A percentile compares a stretch with the other conserved stretches of the same genome.
Conservation (phyloP, 2,888 invertebrate species). For the Agrilus biguttatus region DNA sequence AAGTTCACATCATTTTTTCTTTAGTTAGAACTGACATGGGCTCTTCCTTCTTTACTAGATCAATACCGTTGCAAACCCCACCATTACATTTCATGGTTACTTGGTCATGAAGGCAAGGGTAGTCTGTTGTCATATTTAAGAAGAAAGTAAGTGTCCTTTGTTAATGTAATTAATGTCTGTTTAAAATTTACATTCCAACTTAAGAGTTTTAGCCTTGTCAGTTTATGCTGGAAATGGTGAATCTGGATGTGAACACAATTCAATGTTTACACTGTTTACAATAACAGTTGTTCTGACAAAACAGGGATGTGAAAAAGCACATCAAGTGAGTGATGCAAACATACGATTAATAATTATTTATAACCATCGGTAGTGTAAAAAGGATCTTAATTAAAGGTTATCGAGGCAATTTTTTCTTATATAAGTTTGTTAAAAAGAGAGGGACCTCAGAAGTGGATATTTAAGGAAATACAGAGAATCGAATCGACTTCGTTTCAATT, state of each 20-base stretch:
- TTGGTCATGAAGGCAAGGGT: constrained; percentile 78
- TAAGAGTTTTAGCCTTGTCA: constrained; percentile 62
- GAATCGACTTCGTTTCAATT: constrained; percentile 62
- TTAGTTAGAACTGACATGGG: constrained; percentile 47
- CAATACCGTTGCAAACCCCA: constrained; percentile 65
- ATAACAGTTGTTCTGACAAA: constrained; percentile 63
- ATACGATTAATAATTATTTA: constrained; percentile 2
- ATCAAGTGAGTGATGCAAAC: constrained; percentile 20
- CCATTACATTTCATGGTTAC: constrained; percentile 59
- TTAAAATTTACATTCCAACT: constrained; percentile 7
- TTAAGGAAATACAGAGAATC: constrained; percentile 56
- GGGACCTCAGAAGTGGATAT: constrained; percentile 57
- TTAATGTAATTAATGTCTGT: constrained; percentile 3
- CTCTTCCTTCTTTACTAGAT: constrained; percentile 42
- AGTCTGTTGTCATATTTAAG: constrained; percentile 66
- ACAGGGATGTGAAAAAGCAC: constrained; percentile 52
- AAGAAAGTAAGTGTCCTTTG: constrained; percentile 40
- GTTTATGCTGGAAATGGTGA: constrained; percentile 58
- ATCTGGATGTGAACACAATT: constrained; percentile 64
- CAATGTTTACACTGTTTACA: constrained; percentile 61
- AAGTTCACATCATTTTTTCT: constrained; percentile 5
- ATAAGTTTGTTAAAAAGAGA: constrained; percentile 52
- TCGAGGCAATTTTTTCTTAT: constrained; percentile 66
- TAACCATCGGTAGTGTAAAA: background rate
- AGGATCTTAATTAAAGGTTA: constrained; percentile 38